phyloP scores from a whole-genome alignment of 2,113 vertebrate species.

The Benitochromis conjunctus region DNA sequence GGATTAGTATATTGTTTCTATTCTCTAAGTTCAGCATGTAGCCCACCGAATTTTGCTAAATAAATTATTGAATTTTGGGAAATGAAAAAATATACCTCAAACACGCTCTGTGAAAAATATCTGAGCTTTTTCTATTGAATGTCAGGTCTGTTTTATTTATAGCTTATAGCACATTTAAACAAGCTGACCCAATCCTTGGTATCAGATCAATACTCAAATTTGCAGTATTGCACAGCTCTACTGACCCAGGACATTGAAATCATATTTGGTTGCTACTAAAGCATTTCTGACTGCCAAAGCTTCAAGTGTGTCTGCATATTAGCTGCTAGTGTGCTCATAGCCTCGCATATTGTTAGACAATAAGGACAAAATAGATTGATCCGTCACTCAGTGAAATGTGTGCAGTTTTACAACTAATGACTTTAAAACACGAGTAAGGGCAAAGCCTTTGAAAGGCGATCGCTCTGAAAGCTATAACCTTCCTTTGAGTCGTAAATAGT shows the following conservation, averaged over 20 bases:
- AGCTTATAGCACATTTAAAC: neutral
- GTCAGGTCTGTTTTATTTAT: neutral
- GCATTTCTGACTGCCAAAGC: neutral
- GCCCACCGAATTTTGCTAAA: neutral
- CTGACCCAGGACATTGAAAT: neutral
- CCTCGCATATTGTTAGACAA: neutral
- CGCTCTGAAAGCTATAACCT: neutral
- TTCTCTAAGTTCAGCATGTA: neutral
- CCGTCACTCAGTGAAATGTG: neutral
- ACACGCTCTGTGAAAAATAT: neutral
- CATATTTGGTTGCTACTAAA: neutral
- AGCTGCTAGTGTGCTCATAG: neutral
- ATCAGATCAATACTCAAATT: neutral
- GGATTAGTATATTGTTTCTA: neutral
- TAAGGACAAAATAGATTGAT: neutral
- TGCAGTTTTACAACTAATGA: neutral
- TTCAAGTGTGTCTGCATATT: neutral
- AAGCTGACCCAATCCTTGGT: neutral
- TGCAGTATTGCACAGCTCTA: neutral
- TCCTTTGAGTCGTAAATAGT: constrained; percentile 31
- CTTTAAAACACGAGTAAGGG: neutral
- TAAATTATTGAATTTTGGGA: neutral
- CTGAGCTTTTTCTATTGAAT: neutral
- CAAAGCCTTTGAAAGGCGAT: neutral
- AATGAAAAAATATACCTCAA: neutral